Percentiles rank a stretch among this genome's conserved stretches.
Conservation (phyloP, 1,140 invertebrate genomes). For the Ruditapes philippinarum region DNA sequence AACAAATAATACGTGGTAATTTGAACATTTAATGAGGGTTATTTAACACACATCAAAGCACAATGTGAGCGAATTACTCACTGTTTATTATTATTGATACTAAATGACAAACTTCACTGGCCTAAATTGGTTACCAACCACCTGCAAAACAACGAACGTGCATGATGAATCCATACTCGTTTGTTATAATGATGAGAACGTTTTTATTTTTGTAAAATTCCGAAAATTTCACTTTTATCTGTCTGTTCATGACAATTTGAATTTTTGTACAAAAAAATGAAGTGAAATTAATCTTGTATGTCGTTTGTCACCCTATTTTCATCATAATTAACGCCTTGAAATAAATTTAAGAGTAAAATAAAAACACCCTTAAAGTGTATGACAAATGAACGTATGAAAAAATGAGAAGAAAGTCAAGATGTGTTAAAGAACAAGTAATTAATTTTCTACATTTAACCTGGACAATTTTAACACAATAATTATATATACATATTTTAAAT, state of each 20-base stretch:
- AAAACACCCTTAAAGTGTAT: background rate
- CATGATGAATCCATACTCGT: conserved; percentile 9
- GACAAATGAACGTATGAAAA: conserved; percentile 28
- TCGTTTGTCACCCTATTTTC: conserved; percentile 23
- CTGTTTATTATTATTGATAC: conserved; percentile 23
- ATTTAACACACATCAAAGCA: conserved; percentile 29
- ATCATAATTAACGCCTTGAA: conserved; percentile 22
- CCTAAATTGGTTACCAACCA: background rate
- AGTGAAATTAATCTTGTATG: conserved; percentile 32
- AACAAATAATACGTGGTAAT: background rate
- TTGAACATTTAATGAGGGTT: background rate
- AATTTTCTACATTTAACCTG: background rate
- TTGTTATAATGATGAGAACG: conserved; percentile 32
- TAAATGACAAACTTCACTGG: background rate
- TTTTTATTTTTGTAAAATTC: background rate
- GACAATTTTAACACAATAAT: no score
- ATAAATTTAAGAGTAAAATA: background rate
- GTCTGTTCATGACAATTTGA: background rate
- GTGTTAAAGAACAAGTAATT: conserved; percentile 3
- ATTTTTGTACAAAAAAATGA: conserved; percentile 14
- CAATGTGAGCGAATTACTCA: background rate
- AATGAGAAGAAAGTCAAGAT: background rate
- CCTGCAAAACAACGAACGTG: background rate
- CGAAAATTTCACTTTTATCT: conserved; percentile 32
- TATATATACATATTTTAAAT: no score